Percentiles rank a stretch among this genome's conserved stretches.
Evolutionary conservation across 37 sponge, comb jelly and placozoan species (phyloP).

Genomic region (Cladorhizidae sp.): DNA sequence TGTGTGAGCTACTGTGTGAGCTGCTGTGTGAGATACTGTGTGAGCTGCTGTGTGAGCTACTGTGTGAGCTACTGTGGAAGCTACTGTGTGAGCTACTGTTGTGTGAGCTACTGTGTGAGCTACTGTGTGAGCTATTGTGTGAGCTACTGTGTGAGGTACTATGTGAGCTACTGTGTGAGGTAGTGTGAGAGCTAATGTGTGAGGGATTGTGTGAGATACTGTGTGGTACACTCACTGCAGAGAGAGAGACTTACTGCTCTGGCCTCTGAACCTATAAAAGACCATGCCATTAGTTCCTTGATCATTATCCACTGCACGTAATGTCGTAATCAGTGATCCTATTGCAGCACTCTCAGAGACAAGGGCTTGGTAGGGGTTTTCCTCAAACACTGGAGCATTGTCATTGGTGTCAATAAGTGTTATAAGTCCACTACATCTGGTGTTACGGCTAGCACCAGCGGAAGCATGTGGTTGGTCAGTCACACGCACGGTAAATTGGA

Average conservation of each 20-base stretch:
- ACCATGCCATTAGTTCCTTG: conserved; percentile 45
- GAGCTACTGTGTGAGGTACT: too few relatives aligned
- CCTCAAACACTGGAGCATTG: conserved; percentile 43
- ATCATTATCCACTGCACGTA: conserved; percentile 44
- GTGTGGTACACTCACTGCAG: too few relatives aligned
- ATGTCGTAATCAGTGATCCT: conserved; percentile 10
- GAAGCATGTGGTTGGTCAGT: conserved; percentile 31
- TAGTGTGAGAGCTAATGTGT: too few relatives aligned
- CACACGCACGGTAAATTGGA: conserved; percentile 19
- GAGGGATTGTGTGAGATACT: too few relatives aligned
- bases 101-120: too few relatives aligned
- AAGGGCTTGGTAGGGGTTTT: conserved; percentile 1
- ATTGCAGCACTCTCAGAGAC: conserved; percentile 36
- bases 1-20: too few relatives aligned
- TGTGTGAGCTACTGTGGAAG: too few relatives aligned
- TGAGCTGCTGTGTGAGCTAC: too few relatives aligned
- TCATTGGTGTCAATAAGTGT: conserved; percentile 40
- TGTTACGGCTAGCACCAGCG: not conserved
- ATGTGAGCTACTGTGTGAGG: too few relatives aligned
- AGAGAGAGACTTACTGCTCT: conserved; percentile 30
- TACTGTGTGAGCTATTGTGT: too few relatives aligned
- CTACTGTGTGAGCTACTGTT: too few relatives aligned
- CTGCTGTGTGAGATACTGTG: too few relatives aligned
- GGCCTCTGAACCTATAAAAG: conserved; percentile 29
- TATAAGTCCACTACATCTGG: conserved; percentile 14